Conservation (phyloP, 1,140 invertebrate species). For the Leptinotarsa lineolata region DNA sequence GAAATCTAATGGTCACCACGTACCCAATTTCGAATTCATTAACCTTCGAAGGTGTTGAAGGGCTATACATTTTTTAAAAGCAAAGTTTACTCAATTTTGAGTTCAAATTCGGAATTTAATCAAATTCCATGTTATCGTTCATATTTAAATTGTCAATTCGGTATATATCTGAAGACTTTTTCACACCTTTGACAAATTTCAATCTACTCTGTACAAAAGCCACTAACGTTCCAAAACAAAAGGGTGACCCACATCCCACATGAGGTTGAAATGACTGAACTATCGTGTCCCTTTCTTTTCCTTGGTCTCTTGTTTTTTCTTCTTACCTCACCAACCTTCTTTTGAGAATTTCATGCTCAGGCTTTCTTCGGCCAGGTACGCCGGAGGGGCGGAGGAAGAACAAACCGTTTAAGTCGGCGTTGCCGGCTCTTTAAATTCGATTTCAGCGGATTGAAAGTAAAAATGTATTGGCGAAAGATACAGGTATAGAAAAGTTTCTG, state of each 20-base stretch:
- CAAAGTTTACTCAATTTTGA: too few relatives aligned
- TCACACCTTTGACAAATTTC: too few relatives aligned
- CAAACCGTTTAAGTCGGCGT: conserved; percentile 34
- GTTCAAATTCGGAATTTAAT: too few relatives aligned
- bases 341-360: conserved; percentile 32
- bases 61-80: too few relatives aligned
- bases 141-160: too few relatives aligned
- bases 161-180: too few relatives aligned
- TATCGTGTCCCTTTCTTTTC: conserved; percentile 15
- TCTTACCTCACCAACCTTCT: conserved; percentile 13
- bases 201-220: too few relatives aligned
- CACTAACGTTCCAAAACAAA: neutral
- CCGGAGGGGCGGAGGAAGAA: conserved; percentile 30
- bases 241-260: conserved; percentile 6
- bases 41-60: too few relatives aligned
- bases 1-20: too few relatives aligned
- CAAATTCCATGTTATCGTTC: too few relatives aligned
- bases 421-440: neutral
- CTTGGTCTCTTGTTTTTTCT: neutral
- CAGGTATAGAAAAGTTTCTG: neutral
- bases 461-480: neutral
- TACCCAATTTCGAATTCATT: too few relatives aligned
- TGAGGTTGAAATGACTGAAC: neutral
- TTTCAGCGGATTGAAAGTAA: neutral
- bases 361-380: conserved; percentile 37